Base-by-base conservation (phyloP, 2,113 vertebrate genomes). In the Numenius arquata region DNA sequence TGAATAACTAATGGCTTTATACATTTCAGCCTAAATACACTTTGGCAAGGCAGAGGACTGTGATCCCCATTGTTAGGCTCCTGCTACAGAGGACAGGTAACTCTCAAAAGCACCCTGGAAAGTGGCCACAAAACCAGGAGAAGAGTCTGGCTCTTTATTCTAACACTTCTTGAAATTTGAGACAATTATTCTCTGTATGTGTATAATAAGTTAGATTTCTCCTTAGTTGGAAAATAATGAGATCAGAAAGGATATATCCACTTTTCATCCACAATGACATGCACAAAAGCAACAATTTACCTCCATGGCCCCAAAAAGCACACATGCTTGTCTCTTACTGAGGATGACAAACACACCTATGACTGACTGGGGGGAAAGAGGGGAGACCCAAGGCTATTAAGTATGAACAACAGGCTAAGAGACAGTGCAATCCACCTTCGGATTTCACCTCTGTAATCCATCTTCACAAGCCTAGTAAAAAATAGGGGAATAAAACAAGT, bases 401-500 rank as follows among this genome's bases (percentile, higher is more conserved):
- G 29, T 6, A 62, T 0, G 5, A 90, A 66, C 34, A 77, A 48
- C 9, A 62, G 73, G 30, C 27, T 58, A 67, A 45, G 11, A 81
- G 38, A 38, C 58, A 77, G 20, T 5, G 10, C 45, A 72, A 90
- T 63, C 32, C 53, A 88, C 18, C 16, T 71, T 25, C 40, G 30
- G 38, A 55, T 65, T 66, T 77, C 55, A 47, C 36, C n/a, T 73
- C 58, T 65, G 72, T 47, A 45, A 87, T 20, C 25, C 15, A 2
- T 29, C 40, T 81, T 73, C 1, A 2, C 17, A 38, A 79, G 45
- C 6, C 70, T 32, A 32, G 30, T 40, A 34, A 95, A 89, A 79
- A 77, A 50, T 14, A 61, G 0, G 0, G 0, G 17, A 15, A 65
- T 45, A 8, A 82, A 78, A 34, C 32, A 85, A 56, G 5, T 18